A percentile compares a stretch with the other conserved stretches of the same genome.
Evolutionary conservation across 2,113 vertebrate species (phyloP).

Genomic region (Nothocercus nigrocapillus): DNA sequence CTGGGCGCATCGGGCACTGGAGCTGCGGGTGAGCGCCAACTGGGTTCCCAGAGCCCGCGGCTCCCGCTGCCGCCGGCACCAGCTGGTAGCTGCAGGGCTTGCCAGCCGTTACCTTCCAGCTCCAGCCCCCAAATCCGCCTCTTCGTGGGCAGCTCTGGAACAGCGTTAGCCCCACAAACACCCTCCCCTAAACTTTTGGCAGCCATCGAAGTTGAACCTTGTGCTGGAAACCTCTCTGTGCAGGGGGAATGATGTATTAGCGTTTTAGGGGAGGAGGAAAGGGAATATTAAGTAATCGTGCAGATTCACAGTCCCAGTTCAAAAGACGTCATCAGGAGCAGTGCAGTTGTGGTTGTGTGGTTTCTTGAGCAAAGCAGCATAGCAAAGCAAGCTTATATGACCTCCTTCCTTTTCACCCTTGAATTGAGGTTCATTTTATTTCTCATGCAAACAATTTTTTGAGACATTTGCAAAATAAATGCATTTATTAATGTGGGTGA

Average conservation of each 20-base stretch:
- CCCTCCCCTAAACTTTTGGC: background rate
- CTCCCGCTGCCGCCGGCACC: background rate
- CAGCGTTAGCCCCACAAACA: background rate
- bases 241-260: background rate
- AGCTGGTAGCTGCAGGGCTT: background rate
- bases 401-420: background rate
- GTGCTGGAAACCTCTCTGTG: background rate
- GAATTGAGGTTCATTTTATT: background rate
- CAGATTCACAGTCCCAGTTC: background rate
- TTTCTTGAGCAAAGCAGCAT: too few species aligned
- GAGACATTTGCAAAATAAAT: background rate
- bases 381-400: background rate
- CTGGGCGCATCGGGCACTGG: slow-evolving; percentile 24
- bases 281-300: background rate
- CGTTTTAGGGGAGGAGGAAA: background rate
- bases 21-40: background rate
- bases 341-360: too few species aligned
- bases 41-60: background rate
- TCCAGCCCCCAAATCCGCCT: background rate
- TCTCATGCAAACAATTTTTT: background rate
- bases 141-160: background rate
- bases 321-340: background rate
- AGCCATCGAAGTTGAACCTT: accelerated
- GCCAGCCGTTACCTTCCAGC: background rate
- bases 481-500: background rate